A percentile compares a stretch with the other conserved stretches of the same genome.
Conservation (phyloP, 2,797 vertebrate species). For the Lacerta bilineata region DNA sequence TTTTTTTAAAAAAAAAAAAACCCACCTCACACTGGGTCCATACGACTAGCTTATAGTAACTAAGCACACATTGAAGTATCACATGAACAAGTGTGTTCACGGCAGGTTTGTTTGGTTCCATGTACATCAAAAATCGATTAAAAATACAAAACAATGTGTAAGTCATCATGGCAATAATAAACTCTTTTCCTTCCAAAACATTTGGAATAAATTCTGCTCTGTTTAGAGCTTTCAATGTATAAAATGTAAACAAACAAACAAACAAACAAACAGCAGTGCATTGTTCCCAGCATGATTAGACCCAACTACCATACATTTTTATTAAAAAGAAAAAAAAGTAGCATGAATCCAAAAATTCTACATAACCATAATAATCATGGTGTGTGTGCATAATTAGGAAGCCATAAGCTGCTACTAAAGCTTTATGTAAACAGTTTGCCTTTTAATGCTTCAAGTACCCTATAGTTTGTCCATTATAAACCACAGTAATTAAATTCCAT, state of each 20-base stretch:
- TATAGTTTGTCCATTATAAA: conserved; percentile 50
- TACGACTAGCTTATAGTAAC: neutral
- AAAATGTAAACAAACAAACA: conserved; percentile 13
- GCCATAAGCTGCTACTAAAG: conserved; percentile 61
- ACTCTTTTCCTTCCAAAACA: conserved; percentile 32
- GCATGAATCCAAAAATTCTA: conserved; percentile 15
- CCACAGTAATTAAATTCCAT: conserved; percentile 60
- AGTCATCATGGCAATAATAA: conserved; percentile 30
- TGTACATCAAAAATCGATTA: neutral
- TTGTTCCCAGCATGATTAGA: conserved; percentile 30
- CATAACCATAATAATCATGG: conserved; percentile 31
- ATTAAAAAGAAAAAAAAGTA: conserved; percentile 42
- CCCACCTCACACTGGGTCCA: neutral
- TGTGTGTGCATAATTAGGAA: conserved; percentile 50
- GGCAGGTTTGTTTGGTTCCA: neutral
- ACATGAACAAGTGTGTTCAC: neutral
- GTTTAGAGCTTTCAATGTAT: conserved; percentile 28
- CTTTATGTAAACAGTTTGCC: conserved; percentile 58
- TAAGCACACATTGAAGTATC: neutral
- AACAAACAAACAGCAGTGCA: conserved; percentile 9
- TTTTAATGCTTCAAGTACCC: conserved; percentile 49
- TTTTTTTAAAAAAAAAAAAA: too few species aligned
- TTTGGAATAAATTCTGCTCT: conserved; percentile 24
- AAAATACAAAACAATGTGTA: neutral
- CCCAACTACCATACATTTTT: neutral